Evolutionary conservation across 2,888 invertebrate genomes (phyloP), one percentile per base, ranked within the genome.

Genomic region (Hoplodrina ambigua): DNA sequence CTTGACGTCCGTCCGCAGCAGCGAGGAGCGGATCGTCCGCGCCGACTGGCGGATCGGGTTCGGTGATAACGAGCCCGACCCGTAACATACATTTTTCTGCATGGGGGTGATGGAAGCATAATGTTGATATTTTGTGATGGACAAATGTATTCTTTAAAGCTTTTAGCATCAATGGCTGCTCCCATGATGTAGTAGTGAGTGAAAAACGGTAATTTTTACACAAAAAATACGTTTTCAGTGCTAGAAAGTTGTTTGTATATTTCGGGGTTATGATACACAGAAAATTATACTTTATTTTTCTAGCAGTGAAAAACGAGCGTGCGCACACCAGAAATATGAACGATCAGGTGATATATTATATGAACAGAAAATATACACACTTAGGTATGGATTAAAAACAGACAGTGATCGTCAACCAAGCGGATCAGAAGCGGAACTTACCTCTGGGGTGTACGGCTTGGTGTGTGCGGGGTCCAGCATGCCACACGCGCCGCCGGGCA

Each of bases 401-500:
- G 17, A 60, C 19, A 20, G 52, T 61, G 49, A 53, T 50, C 3
- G 17, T 20, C 0, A 52, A 55, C 17, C 62, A 46, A 64, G 15
- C 33, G 6, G 54, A 6, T 55, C 10, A 10, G n/a, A 6, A 20
- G 33, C 17, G 17, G 17, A 5, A 77, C 85, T 84, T 80, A 94
- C 95, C 76, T 93, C 93, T 25, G 87, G 90, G 0, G 81, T 58
- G 69, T 89, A 99, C 0, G 99, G 98, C 69, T 99, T 98, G 10
- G 98, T 98, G 87, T 98, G 97, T 11, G 97, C 97, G 0, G 99
- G 99, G 94, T 98, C 98, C 92, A 99, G 99, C 67, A 98, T 96
- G 0, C 99, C 99, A n/a, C 98, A 98, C 88, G 99, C 98, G 0
- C 99, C 99, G 81, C 97, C 98, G 57, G 97, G 97, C 25, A 98